Evolutionary conservation across 1,140 invertebrate genomes (phyloP), one percentile per base, ranked within the genome.

Genomic region (Drosophila miranda): DNA sequence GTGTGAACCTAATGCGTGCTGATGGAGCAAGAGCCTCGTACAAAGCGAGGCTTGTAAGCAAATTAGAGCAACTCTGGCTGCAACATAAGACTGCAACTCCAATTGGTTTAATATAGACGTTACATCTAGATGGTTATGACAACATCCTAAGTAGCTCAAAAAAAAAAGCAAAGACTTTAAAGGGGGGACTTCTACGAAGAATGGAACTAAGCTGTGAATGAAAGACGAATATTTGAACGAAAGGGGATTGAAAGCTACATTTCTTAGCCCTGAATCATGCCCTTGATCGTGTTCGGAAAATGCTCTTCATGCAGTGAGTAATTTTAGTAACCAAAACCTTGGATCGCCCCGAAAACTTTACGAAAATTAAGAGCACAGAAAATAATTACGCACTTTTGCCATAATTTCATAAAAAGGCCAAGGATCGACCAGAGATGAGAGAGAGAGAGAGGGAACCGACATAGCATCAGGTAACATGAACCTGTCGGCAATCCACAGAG

Each of bases 351-450:
- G 13, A 13, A 54, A 59, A 50, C 28, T 63, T 49, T 67, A 43
- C 60, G 63, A 73, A 86, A 88, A 87, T 87, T 87, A 87, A 87
- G 82, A 87, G 82, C 83, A 88, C 79, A 88, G 34, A 82, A 90
- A 90, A 90, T 90, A 90, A 90, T 90, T 90, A 90, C 82, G 83
- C 84, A 90, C 70, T 90, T 66, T 89, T 89, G 84, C 89, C 66
- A 89, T 86, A 86, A 90, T 89, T 90, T 90, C 67, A 76, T 76
- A 38, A 84, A 79, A 72, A 61, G 70, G 52, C 60, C 51, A 59
- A 52, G 70, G 49, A 73, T 50, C 28, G 43, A 43, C 41, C 56
- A 9, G 30, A 34, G 30, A 34, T 34, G 30, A 34, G 30, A 54
- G 51, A 50, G 58, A 61, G 14, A 54, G 51, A 50, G 58, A 59